Base-by-base conservation (phyloP, 2,113 vertebrate species). In the Xiphophorus couchianus region DNA sequence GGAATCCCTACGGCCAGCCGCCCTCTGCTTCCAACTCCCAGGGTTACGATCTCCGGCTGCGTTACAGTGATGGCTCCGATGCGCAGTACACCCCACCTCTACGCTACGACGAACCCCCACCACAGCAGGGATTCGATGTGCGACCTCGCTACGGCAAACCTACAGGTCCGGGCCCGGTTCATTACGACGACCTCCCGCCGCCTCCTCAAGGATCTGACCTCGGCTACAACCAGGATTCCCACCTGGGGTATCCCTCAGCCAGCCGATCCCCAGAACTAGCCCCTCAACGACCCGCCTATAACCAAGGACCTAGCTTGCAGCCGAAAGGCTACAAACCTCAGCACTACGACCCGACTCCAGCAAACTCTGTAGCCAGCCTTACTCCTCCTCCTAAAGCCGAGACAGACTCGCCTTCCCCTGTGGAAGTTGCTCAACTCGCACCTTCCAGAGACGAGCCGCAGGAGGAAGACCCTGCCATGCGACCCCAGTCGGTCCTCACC, bases 381-480 rank as follows among this genome's bases (percentile, higher is more conserved):
- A 86, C 93, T 19, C 90, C 93, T 9, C 92, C 94, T 72, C 88
- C 87, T 42, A 98, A 97, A 93, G 81, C 94, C 1, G 96, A 97
- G 67, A 81, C 91, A 39, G 86, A 94, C 69, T 92, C 95, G 76
- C 81, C 91, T 13, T 89, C 95, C 22, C 86, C 83, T 2, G 78
- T 66, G 0, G 81, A 89, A 0, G 12, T 64, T 19, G 60, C 81
- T 77, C 97, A 96, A 77, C 91, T 94, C 62, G 92, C 93, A 86
- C 94, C 96, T 69, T 93, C 93, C 62, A 90, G 74, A 58, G 84
- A 90, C 0, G 95, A 96, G 68, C 91, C 94, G 25, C 81, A 19
- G 3, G 96, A 96, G 1, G 96, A 98, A 1, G 97, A 98, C 79
- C 97, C 97, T 3, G 97, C 96, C 71, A 95, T 98, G 97, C 95